Conservation (phyloP, 2,888 invertebrate species). For the Neelides folsomi region DNA sequence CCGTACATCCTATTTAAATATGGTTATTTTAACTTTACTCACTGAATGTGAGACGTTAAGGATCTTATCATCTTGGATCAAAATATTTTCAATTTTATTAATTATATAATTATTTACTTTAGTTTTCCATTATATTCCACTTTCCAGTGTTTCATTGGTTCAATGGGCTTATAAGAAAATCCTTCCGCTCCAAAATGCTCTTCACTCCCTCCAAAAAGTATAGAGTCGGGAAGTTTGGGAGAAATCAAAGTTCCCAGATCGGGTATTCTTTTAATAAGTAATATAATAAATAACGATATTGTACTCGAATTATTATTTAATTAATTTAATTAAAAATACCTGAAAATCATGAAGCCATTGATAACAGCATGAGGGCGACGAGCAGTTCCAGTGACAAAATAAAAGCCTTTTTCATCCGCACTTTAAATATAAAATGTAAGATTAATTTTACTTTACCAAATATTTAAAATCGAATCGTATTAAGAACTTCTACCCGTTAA, state of each 20-base stretch:
- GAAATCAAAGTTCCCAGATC: constrained; percentile 55
- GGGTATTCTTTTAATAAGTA: constrained; percentile 42
- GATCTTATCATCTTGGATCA: too few species aligned
- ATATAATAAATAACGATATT: too few species aligned
- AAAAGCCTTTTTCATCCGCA: constrained; percentile 47
- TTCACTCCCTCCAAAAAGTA: constrained; percentile 46
- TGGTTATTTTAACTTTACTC: too few species aligned
- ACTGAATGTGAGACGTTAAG: too few species aligned
- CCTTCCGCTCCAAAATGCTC: constrained; percentile 56
- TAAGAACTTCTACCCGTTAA: constrained; percentile 41
- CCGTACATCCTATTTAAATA: constrained; percentile 43
- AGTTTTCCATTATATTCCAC: constrained; percentile 55
- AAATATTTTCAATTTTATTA: too few species aligned
- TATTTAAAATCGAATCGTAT: too few species aligned
- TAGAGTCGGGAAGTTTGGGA: constrained; percentile 56
- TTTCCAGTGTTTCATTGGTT: constrained; percentile 62
- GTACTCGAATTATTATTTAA: too few species aligned
- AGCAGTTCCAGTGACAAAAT: constrained; percentile 49
- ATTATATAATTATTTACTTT: constrained; percentile 40
- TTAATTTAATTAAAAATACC: constrained; percentile 30
- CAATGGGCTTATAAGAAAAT: constrained; percentile 49
- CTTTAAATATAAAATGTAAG: too few species aligned
- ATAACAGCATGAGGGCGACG: constrained; percentile 45
- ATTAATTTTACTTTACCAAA: too few species aligned
- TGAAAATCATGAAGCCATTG: constrained; percentile 50